Percentiles rank a stretch among this genome's conserved stretches.
phyloP scores from a whole-genome alignment of 2,888 invertebrate species.

The Hermodice carunculata region DNA sequence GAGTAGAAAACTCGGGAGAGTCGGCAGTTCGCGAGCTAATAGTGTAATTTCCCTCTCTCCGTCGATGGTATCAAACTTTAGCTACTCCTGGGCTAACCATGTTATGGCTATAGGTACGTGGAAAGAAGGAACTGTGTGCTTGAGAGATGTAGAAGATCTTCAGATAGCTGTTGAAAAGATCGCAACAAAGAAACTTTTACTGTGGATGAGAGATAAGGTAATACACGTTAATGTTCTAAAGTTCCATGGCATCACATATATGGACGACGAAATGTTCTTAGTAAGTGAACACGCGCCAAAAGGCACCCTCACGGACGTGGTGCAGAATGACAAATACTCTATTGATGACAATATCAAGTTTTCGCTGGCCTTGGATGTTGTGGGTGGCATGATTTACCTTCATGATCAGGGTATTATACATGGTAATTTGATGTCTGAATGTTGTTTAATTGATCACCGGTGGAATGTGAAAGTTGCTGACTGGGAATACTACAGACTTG shows the following conservation, averaged over 20 bases:
- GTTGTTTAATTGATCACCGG: slow-evolving; percentile 57
- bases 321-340: slow-evolving; percentile 54
- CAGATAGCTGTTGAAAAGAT: not conserved
- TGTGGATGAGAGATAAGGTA: slow-evolving; percentile 29
- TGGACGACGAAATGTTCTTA: slow-evolving; percentile 44
- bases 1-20: slow-evolving; percentile 11
- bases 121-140: slow-evolving; percentile 12
- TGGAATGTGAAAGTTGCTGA: slow-evolving; percentile 63
- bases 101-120: slow-evolving; percentile 13
- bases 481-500: slow-evolving; percentile 54
- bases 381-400: slow-evolving; percentile 55
- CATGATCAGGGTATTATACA: slow-evolving; percentile 59
- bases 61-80: slow-evolving; percentile 6
- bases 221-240: slow-evolving; percentile 43
- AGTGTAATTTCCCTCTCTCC: not conserved
- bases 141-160: slow-evolving; percentile 7
- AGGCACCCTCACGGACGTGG: slow-evolving; percentile 54
- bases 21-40: not conserved
- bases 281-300: slow-evolving; percentile 54
- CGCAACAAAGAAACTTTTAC: slow-evolving; percentile 16
- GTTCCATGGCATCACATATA: slow-evolving; percentile 59
- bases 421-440: slow-evolving; percentile 53
- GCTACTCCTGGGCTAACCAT: not conserved
- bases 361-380: slow-evolving; percentile 51
- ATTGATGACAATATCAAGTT: slow-evolving; percentile 56